phyloP scores from a whole-genome alignment of 1,140 invertebrate species.

The Calycopis cecrops region DNA sequence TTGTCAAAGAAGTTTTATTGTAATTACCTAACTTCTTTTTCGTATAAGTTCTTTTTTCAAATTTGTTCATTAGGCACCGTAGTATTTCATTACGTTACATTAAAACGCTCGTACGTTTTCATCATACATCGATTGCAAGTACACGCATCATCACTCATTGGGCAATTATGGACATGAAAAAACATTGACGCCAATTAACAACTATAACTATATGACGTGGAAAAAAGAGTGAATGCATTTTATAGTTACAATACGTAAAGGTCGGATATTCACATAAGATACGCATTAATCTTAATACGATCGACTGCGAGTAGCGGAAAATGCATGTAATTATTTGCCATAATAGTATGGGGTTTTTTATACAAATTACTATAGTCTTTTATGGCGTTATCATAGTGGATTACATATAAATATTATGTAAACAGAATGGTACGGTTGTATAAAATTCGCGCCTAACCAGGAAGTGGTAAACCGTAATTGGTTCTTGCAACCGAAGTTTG shows the following conservation, averaged over 20 bases:
- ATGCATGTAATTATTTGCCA: constrained; percentile 27
- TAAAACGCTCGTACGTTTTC: no score
- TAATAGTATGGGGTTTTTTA: constrained; percentile 24
- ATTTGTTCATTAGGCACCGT: no score
- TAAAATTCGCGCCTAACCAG: constrained; percentile 43
- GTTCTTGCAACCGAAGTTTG: constrained; percentile 31
- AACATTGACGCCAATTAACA: constrained; percentile 4
- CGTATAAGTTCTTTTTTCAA: no score
- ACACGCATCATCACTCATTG: constrained; percentile 11
- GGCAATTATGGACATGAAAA: constrained; percentile 4
- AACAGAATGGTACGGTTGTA: neutral
- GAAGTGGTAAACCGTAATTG: constrained; percentile 54
- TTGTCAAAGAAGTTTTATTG: no score
- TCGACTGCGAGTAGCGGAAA: constrained; percentile 27
- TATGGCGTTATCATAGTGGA: no score
- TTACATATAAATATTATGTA: neutral
- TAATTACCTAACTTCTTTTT: no score
- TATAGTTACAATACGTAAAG: constrained; percentile 27
- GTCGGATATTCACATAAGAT: constrained; percentile 21
- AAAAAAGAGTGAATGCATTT: constrained; percentile 24
- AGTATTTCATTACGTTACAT: no score
- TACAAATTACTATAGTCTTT: neutral
- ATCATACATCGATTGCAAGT: neutral
- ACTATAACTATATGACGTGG: constrained; percentile 1
- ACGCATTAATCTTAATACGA: constrained; percentile 27